Conservation (phyloP, 2,888 invertebrate genomes). For the Clivina fossor region DNA sequence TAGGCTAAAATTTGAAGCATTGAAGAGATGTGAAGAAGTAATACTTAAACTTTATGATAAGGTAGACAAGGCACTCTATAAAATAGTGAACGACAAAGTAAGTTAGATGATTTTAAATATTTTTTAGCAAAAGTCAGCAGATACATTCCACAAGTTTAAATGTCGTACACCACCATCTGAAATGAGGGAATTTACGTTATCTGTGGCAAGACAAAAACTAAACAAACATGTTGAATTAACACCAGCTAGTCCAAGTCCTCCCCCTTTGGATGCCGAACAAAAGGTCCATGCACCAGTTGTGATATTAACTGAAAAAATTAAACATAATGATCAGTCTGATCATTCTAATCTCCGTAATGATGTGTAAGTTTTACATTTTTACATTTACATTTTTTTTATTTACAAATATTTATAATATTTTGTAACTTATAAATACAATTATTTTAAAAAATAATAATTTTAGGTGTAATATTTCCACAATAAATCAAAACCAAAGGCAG, state of each 20-base stretch:
- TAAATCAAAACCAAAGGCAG: too few species aligned
- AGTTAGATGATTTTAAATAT: constrained; percentile 31
- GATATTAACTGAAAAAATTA: constrained; percentile 51
- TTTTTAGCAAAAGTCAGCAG: constrained; percentile 18
- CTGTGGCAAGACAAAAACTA: constrained; percentile 25
- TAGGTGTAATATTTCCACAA: too few species aligned
- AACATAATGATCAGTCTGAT: too few species aligned
- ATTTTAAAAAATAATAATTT: too few species aligned
- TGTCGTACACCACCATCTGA: constrained; percentile 19
- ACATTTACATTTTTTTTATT: too few species aligned
- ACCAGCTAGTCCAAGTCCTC: constrained; percentile 56
- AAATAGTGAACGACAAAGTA: too few species aligned
- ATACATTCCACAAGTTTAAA: constrained; percentile 20
- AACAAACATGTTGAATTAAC: constrained; percentile 41
- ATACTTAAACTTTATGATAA: constrained; percentile 66
- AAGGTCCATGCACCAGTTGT: constrained; percentile 48
- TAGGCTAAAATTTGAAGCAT: constrained; percentile 69
- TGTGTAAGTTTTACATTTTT: constrained; percentile 18
- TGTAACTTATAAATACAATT: too few species aligned
- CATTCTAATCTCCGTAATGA: constrained; percentile 1
- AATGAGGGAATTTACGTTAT: constrained; percentile 16
- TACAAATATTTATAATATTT: too few species aligned
- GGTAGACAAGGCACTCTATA: constrained; percentile 62
- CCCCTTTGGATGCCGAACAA: constrained; percentile 46
- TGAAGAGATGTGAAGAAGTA: constrained; percentile 69